phyloP scores from a whole-genome alignment of 2,113 vertebrate species.

The Gobio gobio region DNA sequence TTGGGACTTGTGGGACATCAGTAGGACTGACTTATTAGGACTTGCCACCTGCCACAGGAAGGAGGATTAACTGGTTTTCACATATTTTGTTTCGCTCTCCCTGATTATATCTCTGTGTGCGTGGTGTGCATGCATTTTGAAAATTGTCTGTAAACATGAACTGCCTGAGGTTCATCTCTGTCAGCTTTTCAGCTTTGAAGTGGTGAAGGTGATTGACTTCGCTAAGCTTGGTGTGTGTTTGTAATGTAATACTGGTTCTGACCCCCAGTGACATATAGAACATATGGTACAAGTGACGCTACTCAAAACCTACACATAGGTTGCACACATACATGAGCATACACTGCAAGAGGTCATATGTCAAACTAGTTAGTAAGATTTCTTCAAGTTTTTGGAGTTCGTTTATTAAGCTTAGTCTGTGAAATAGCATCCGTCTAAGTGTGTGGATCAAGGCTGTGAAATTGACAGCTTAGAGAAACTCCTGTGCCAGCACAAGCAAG shows the following conservation, averaged over 20 bases:
- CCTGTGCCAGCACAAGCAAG: conserved; percentile 75
- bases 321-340: background rate
- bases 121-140: background rate
- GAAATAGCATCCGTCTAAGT: conserved; percentile 32
- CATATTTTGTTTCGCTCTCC: background rate
- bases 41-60: background rate
- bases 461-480: conserved; percentile 70
- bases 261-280: background rate
- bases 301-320: background rate
- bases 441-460: conserved; percentile 61
- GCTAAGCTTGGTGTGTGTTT: conserved; percentile 7
- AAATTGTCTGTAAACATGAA: conserved; percentile 4
- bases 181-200: conserved; percentile 11
- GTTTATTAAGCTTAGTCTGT: conserved; percentile 11
- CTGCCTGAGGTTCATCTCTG: conserved; percentile 26
- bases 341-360: background rate
- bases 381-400: background rate
- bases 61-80: background rate
- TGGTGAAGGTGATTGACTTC: conserved; percentile 7
- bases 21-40: too few species aligned
- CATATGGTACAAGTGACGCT: background rate
- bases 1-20: background rate
- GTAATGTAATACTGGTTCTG: conserved; percentile 27
- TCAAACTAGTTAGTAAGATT: background rate
- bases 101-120: background rate